Conservation (phyloP, 1,140 invertebrate species). For the Scaptomyza montana region DNA sequence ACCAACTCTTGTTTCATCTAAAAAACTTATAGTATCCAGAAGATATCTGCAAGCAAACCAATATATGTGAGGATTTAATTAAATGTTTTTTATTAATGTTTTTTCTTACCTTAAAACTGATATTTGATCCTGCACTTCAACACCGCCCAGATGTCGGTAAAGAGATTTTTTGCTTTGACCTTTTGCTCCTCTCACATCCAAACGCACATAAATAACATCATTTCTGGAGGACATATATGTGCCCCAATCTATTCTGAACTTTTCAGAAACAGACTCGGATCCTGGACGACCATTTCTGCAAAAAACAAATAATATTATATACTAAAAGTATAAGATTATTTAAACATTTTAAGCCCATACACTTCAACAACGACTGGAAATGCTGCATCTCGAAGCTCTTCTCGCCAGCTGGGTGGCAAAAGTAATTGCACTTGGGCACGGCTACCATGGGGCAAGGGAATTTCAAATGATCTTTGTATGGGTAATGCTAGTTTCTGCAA, state of each 20-base stretch:
- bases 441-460: constrained; percentile 90
- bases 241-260: constrained; percentile 94
- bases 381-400: constrained; percentile 92
- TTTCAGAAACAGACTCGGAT: constrained; percentile 93
- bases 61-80: too few species aligned
- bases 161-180: constrained; percentile 92
- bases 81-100: neutral
- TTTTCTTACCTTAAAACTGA: constrained; percentile 89
- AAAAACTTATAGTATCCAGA: constrained; percentile 91
- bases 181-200: constrained; percentile 94
- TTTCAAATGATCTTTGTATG: constrained; percentile 89
- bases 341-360: constrained; percentile 84
- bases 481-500: constrained; percentile 90
- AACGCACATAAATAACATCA: constrained; percentile 94
- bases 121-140: constrained; percentile 95
- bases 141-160: constrained; percentile 91
- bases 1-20: constrained; percentile 93
- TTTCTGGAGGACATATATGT: constrained; percentile 96
- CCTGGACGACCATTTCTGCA: constrained; percentile 95
- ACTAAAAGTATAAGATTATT: neutral
- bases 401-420: constrained; percentile 92
- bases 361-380: constrained; percentile 94
- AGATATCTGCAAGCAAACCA: constrained; percentile 87
- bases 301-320: constrained; percentile 63
- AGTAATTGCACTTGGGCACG: constrained; percentile 91